These are phyloP conservation scores for Conus ventricosus DNA, from an alignment of 1,140 invertebrate genomes.

Conservation along the genomic window DNA sequence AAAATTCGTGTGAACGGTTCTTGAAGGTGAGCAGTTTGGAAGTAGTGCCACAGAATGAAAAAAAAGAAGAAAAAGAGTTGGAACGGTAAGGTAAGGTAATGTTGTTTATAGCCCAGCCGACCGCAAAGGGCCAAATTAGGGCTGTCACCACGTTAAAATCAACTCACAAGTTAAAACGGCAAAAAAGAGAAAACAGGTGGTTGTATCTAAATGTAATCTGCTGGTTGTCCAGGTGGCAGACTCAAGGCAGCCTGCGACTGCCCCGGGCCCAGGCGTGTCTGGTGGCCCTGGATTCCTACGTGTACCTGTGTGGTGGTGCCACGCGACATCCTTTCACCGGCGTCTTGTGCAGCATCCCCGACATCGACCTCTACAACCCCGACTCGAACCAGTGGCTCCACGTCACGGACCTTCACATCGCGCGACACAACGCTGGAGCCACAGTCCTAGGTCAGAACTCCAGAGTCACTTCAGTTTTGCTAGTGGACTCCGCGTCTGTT, in stretches of 20 bases:
- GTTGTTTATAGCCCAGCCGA: too few species aligned
- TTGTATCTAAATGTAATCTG: too few species aligned
- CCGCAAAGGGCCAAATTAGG: too few species aligned
- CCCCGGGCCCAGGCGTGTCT: constrained; percentile 44
- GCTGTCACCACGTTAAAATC: too few species aligned
- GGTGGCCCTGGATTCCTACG: constrained; percentile 27
- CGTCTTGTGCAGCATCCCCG: constrained; percentile 34
- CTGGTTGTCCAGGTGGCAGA: constrained; percentile 43
- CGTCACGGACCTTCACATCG: constrained; percentile 38
- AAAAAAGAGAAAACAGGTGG: too few species aligned
- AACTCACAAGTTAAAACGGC: too few species aligned
- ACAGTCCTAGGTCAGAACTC: constrained; percentile 47
- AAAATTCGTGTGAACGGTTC: neutral
- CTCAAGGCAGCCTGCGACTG: constrained; percentile 26
- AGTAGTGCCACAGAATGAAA: too few species aligned
- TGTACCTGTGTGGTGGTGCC: constrained; percentile 53
- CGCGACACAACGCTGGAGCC: constrained; percentile 49
- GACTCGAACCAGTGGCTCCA: constrained; percentile 40
- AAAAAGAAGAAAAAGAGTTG: too few species aligned
- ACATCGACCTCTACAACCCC: constrained; percentile 43
- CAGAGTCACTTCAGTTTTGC: neutral
- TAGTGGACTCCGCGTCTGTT: neutral
- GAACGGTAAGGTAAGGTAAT: too few species aligned
- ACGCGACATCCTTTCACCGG: constrained; percentile 3
- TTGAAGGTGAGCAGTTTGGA: neutral